phyloP scores from a whole-genome alignment of 2,113 vertebrate genomes.

The Sialia sialis region DNA sequence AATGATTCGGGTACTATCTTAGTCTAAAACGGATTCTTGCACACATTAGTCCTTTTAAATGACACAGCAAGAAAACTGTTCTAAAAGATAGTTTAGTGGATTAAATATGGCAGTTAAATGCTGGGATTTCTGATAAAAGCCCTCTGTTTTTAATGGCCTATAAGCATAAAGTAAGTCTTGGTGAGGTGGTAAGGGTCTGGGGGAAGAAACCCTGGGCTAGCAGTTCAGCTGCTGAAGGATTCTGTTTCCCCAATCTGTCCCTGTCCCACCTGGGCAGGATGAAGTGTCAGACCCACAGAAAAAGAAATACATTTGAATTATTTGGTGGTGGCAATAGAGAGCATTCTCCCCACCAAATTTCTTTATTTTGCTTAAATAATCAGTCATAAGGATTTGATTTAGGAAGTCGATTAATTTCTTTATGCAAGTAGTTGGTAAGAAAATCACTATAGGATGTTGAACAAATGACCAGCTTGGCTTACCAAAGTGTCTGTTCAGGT shows the following conservation, averaged over 20 bases:
- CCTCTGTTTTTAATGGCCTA: background rate
- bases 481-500: background rate
- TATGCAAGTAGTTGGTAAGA: background rate
- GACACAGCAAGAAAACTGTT: background rate
- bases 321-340: background rate
- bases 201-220: background rate
- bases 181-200: background rate
- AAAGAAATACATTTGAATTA: fast-evolving
- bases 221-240: too few species aligned
- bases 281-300: background rate
- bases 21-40: background rate
- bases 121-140: background rate
- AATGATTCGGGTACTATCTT: background rate
- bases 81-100: background rate
- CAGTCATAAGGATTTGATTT: background rate
- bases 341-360: background rate
- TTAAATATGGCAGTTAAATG: background rate
- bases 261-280: too few species aligned
- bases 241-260: background rate
- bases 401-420: background rate
- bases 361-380: background rate
- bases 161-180: background rate
- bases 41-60: slow-evolving; percentile 12
- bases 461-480: background rate
- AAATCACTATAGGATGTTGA: background rate